Percentiles rank a stretch among this genome's conserved stretches.
These are phyloP conservation scores for Pterocles orientalis DNA, from an alignment of 2,113 vertebrate genomes.

Conservation along the genomic window DNA sequence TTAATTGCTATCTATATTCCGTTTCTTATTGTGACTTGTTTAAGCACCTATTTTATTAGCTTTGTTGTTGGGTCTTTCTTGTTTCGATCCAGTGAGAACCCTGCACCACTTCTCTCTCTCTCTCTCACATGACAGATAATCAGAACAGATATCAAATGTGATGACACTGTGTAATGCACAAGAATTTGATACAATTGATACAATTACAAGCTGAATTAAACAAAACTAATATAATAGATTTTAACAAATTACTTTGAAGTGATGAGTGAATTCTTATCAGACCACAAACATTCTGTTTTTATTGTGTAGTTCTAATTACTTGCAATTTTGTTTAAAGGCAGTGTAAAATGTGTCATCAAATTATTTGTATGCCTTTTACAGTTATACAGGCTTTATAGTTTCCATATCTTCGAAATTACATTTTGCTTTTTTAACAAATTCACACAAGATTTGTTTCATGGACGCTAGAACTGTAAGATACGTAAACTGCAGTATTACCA, in stretches of 20 bases:
- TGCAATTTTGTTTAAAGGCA: background rate
- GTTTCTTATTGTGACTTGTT: background rate
- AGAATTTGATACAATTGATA: background rate
- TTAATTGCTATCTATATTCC: background rate
- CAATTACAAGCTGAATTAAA: background rate
- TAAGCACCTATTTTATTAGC: background rate
- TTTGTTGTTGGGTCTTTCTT: background rate
- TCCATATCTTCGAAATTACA: background rate
- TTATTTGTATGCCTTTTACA: background rate
- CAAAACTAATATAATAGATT: background rate
- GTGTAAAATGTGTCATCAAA: background rate
- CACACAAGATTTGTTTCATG: background rate
- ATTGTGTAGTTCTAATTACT: background rate
- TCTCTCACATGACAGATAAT: background rate
- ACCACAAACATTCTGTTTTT: background rate
- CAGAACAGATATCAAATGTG: background rate
- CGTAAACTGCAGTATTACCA: background rate
- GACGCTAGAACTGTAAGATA: background rate
- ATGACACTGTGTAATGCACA: background rate
- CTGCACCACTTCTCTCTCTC: background rate
- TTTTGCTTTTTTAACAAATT: background rate
- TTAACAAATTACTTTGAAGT: background rate
- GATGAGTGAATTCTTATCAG: background rate
- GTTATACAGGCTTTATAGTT: background rate
- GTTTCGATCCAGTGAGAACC: background rate